Base-by-base conservation (phyloP, 2,888 invertebrate genomes). In the Acrobasis consociella region DNA sequence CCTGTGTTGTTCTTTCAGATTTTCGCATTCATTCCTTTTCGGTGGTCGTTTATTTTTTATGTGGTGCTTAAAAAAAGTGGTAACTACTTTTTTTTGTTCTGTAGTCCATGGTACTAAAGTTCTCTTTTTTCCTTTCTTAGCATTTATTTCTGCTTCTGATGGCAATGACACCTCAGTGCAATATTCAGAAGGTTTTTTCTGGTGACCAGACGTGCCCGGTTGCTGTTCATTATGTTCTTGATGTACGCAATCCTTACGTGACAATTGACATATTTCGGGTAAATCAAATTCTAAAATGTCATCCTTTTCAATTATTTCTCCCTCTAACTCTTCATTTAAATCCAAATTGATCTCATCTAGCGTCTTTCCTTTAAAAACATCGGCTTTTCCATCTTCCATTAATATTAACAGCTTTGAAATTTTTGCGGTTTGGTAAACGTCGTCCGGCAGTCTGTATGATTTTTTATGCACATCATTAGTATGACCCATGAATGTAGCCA, bases 361-460 rank as follows among this genome's bases (percentile, higher is more conserved):
- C 3, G 9, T 13, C 8, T 46, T 46, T 46, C 46, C 46, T 46
- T 46, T 46, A 8, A 7, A 46, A 11, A n/a, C 9, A n/a, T 46
- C 46, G 3, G 46, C 9, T 46, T 46, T 46, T 31, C 75, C 76
- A 65, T 73, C 71, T 68, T 75, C 74, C 73, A 78, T 76, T 8
- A 46, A 67, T 16, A 75, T 63, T 5, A 78, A 59, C 17, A 78
- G 71, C 49, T 77, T 77, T n/a, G 75, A 75, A 50, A 72, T 71
- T 55, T 77, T 77, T 50, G 73, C 76, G 46, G 74, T 49, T 31
- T 31, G 31, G 31, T 31, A 31, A 31, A 31, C 31, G 8, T 31
- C 31, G 8, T 31, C 31, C 8, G 76, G 73, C 58, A 76, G 62
- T 58, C 75, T 65, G 56, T 76, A 74, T 37, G 64, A 66, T 38